Conservation (phyloP, 2,888 invertebrate species). For the Rotaria socialis region DNA sequence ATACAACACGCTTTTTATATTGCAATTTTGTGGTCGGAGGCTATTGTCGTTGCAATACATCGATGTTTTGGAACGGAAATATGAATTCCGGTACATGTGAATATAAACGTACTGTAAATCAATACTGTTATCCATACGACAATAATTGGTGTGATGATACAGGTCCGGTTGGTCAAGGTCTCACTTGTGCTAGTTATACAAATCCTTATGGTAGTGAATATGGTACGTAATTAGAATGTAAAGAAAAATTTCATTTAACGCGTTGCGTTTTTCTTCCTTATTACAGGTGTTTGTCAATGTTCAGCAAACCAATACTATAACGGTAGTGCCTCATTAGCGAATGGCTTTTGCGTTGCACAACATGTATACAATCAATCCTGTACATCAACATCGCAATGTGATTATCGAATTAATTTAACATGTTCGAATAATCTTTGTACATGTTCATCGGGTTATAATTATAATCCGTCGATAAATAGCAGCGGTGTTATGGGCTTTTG, state of each 20-base stretch:
- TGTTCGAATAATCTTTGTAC: not conserved
- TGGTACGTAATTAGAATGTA: not conserved
- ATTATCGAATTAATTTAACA: not conserved
- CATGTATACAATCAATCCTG: not conserved
- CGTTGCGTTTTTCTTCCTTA: not conserved
- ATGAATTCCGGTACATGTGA: not conserved
- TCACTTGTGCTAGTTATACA: not conserved
- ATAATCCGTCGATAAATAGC: not conserved
- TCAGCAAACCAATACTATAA: not conserved
- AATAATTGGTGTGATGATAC: not conserved
- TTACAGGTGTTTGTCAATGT: conserved; percentile 11
- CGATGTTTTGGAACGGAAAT: conserved; percentile 17
- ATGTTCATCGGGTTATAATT: not conserved
- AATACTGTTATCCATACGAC: conserved; percentile 8
- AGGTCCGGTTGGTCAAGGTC: not conserved
- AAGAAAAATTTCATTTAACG: not conserved
- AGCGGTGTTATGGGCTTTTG: not conserved
- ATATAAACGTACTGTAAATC: conserved; percentile 23
- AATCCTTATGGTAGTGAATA: conserved; percentile 23
- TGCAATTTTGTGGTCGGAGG: not conserved
- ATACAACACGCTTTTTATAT: not conserved
- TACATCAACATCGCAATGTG: not conserved
- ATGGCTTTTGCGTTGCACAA: not conserved
- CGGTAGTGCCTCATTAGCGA: not conserved
- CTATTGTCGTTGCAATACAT: not conserved